Evolutionary conservation across 2,888 invertebrate genomes (phyloP), one percentile per base, ranked within the genome.

Genomic region (Corbicula japonica): DNA sequence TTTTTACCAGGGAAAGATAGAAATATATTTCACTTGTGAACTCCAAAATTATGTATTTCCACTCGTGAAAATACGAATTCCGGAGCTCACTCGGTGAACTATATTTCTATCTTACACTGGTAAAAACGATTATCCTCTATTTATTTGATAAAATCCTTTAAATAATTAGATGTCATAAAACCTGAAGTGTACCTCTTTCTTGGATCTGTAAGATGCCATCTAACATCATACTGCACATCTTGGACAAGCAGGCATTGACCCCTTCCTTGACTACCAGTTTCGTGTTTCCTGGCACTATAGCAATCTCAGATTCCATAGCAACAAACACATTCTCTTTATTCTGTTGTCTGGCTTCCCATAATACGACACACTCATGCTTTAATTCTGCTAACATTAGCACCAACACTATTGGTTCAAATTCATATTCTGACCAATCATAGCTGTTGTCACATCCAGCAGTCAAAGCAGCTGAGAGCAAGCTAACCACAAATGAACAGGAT

Each of bases 331-430:
- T 23, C 15, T 38, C 32, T 28, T 18, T 44, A 0, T 60, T 32
- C 3, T 26, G 26, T 15, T 44, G 10, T 38, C 48, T 50, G 1
- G 5, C 8, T 15, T 21, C 28, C 74, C 74, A 80, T 23, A 80
- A 32, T 54, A 60, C 73, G 21, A 71, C 50, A 72, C 81, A 75
- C 46, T 75, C 75, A 46, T 81, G 77, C 18, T 75, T 46, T 21
- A 81, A 35, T 38, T 71, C 68, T 34, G 69, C 74, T n/a, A 81
- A 66, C 21, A 34, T 65, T 8, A 68, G 60, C 23, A 81, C 35
- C 48, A 81, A 46, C 35, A 52, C 61, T 38, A 75, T 48, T 58
- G 74, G 77, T 65, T 78, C 75, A 63, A 75, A 62, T 34, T 72
- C 60, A 52, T 28, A 56, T 34, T 48, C 50, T 26, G 28, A 52